Evolutionary conservation across 2,797 vertebrate species (phyloP), one percentile per base, ranked within the genome.

Genomic region (Pipistrellus nathusii): DNA sequence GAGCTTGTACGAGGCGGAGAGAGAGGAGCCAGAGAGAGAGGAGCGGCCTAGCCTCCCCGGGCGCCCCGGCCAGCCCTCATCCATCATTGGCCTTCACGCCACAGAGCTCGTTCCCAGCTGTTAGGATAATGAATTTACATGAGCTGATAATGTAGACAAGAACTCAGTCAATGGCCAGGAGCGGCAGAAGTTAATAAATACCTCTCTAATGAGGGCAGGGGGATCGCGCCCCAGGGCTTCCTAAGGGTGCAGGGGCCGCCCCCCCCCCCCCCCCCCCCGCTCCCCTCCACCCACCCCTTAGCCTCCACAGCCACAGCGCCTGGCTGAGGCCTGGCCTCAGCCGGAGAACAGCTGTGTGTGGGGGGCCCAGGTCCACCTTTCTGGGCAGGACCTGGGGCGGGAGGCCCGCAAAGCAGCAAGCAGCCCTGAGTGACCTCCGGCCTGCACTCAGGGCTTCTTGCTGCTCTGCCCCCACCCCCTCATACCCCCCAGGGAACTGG

Each of bases 61-160:
- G 2, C 84, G 25, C 82, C 77, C 35, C 17, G 0, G 44, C 77
- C 6, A 0, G 77, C 77, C 44, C 84, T 91, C 96, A 12, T 96
- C 93, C 80, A 57, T 93, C 95, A 90, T 3, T n/a, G 88, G 93
- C 94, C 88, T 85, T 68, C 90, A 15, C 14, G 8, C 72, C 0
- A n/a, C 6, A 32, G 80, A 59, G 96, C 97, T 80, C 91, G 90
- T 96, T 96, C 97, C 97, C 97, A 97, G 98, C 97, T 98, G 98
- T 95, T 97, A 77, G 38, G 85, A 76, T 98, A 97, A 98, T 98
- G 97, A 98, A 98, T 98, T 98, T 96, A 97, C 97, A 97, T 90
- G 97, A 98, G 98, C 94, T 69, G 93, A 96, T 96, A 85, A 92
- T 95, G 97, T 95, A 95, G 98, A 96, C 96, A 71, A 95, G 97